Evolutionary conservation across 2,888 invertebrate genomes (phyloP), one percentile per base, ranked within the genome.

Genomic region (Trichogramma evanescens): DNA sequence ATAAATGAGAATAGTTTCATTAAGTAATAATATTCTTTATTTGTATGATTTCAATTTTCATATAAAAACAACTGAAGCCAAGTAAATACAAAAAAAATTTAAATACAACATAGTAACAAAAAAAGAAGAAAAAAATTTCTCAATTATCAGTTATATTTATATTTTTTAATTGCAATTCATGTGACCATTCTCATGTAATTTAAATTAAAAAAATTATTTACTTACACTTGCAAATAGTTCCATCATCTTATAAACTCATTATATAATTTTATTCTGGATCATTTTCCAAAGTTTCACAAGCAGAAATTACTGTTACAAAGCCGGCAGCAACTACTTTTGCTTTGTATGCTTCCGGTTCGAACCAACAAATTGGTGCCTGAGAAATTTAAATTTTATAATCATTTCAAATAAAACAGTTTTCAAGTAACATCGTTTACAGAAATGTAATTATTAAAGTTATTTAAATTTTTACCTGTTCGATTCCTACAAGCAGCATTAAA

Each of bases 311-410:
- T 61, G 73, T 71, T 60, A 75, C 69, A 61, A 73, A 69, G 64
- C 74, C 76, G 66, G 74, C 72, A 51, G 76, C 72, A 65, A 73
- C 76, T 68, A 76, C 70, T 67, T 74, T 76, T 66, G 74, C 69
- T 71, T 76, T 76, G 68, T 77, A 76, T 58, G 74, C 68, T 67
- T 77, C 78, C 72, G 77, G 77, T 74, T 78, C 78, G 76, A 78
- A 77, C 76, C 76, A 77, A 74, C 74, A 74, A 76, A 77, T 76
- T 75, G 77, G 76, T 71, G 71, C 70, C 78, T 78, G 68, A 61
- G 10, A 59, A 67, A 58, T 63, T 46, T 45, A 13, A 42, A 40
- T 4, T 10, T 26, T n/a, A 41, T 40, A 50, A 8, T 6, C 40
- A 8, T 46, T 26, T 26, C 48, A 46, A 40, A 40, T 8, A 10